phyloP scores from a whole-genome alignment of 2,888 invertebrate genomes.

The Dusona sp. region DNA sequence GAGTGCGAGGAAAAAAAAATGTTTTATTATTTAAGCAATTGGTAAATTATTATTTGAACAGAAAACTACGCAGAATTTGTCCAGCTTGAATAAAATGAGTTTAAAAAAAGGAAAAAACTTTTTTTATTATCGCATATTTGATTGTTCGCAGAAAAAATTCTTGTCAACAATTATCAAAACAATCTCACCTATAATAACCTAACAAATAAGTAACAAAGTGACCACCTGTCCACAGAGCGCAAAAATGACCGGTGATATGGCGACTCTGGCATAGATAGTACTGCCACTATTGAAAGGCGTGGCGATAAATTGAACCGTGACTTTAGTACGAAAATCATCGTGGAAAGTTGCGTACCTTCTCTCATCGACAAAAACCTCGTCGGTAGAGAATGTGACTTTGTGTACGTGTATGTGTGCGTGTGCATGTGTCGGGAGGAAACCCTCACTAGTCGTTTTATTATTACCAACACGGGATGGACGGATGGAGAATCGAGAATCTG shows the following conservation, averaged over 20 bases:
- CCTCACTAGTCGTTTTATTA: slow-evolving; percentile 37
- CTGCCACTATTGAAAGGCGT: neutral
- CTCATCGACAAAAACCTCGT: neutral
- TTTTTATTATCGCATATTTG: neutral
- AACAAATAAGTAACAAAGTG: neutral
- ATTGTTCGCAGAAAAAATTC: neutral
- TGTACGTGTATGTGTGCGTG: slow-evolving; percentile 15
- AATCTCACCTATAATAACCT: neutral
- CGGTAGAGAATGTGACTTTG: neutral
- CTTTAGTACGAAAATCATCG: neutral
- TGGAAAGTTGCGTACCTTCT: neutral
- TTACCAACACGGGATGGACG: slow-evolving; percentile 29
- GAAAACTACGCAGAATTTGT: neutral
- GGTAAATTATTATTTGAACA: no score
- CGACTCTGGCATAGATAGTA: neutral
- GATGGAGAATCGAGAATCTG: slow-evolving; percentile 40
- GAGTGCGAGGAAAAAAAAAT: neutral
- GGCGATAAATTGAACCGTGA: neutral
- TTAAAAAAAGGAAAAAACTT: neutral
- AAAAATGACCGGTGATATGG: neutral
- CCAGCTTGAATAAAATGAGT: neutral
- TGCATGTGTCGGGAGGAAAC: slow-evolving; percentile 9
- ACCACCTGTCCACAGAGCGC: neutral
- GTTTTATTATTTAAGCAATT: neutral
- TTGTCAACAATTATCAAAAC: neutral